phyloP scores from a whole-genome alignment of 35 echinoderm and acorn worm species.

The Acanthaster planci region DNA sequence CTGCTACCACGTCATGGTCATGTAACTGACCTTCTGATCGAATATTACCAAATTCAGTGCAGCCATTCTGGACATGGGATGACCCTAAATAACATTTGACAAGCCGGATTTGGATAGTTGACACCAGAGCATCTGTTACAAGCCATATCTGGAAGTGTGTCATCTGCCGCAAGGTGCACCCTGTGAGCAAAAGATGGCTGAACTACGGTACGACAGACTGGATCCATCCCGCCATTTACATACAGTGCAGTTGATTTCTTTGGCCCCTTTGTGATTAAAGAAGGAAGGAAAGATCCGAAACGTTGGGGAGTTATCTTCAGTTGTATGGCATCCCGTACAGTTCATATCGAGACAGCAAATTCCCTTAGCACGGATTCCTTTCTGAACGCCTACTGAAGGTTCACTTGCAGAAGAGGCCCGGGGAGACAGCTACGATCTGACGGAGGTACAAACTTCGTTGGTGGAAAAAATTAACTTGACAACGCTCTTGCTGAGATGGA shows the following conservation, averaged over 20 bases:
- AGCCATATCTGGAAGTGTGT: no score
- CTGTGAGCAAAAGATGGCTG: slow-evolving; percentile 59
- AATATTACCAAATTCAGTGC: slow-evolving; percentile 46
- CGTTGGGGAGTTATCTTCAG: no score
- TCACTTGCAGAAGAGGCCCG: no score
- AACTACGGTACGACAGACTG: slow-evolving; percentile 49
- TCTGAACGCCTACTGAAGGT: no score
- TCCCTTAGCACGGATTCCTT: no score
- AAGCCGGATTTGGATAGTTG: slow-evolving; percentile 67
- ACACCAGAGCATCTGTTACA: no score
- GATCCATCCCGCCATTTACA: slow-evolving; percentile 67
- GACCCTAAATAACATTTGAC: slow-evolving; percentile 53
- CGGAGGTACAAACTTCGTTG: slow-evolving; percentile 68
- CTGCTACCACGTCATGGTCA: slow-evolving; percentile 50
- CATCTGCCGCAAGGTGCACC: slow-evolving; percentile 39
- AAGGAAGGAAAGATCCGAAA: no score
- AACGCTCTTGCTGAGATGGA: slow-evolving; percentile 38
- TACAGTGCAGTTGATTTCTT: slow-evolving; percentile 64
- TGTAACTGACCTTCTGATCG: slow-evolving; percentile 53
- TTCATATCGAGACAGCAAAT: no score
- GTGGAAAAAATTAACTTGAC: slow-evolving; percentile 49
- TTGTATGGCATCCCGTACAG: no score
- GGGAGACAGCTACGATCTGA: slow-evolving; percentile 44
- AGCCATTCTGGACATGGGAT: slow-evolving; percentile 56
- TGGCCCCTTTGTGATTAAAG: slow-evolving; percentile 64